Percentiles rank a stretch among this genome's conserved stretches.
These are phyloP conservation scores for Pedicia rivosa DNA, from an alignment of 2,888 invertebrate species.

Conservation along the genomic window DNA sequence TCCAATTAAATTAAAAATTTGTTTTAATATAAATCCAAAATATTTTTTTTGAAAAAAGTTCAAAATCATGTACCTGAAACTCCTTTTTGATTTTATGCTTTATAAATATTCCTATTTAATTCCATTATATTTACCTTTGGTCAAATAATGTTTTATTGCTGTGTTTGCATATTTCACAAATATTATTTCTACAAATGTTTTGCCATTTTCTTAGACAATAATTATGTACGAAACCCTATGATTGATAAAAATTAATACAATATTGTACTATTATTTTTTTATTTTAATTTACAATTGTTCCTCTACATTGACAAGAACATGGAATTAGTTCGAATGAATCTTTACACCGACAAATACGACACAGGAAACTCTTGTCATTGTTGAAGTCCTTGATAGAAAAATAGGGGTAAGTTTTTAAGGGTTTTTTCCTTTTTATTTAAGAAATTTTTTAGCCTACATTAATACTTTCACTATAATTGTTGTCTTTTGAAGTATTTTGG, in stretches of 20 bases:
- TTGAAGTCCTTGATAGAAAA: neutral
- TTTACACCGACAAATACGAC: constrained; percentile 26
- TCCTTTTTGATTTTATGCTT: too few relatives aligned
- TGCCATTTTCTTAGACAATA: constrained; percentile 26
- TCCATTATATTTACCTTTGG: too few relatives aligned
- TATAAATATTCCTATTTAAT: too few relatives aligned
- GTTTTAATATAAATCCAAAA: constrained; percentile 21
- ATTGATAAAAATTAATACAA: neutral
- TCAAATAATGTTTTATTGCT: constrained; percentile 18
- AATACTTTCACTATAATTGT: too few relatives aligned
- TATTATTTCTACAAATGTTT: constrained; percentile 19
- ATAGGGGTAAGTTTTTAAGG: neutral
- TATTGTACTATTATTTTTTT: too few relatives aligned
- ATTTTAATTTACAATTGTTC: constrained; percentile 22
- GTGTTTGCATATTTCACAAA: constrained; percentile 24
- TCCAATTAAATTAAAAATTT: constrained; percentile 20
- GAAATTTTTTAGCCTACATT: too few relatives aligned
- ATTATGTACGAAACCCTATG: constrained; percentile 26
- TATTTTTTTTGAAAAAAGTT: constrained; percentile 23
- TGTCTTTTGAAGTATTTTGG: too few relatives aligned
- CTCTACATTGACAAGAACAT: constrained; percentile 26
- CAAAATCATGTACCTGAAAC: too few relatives aligned
- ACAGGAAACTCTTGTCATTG: constrained; percentile 9
- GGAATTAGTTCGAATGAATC: constrained; percentile 21
- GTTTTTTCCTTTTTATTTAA: too few relatives aligned